phyloP scores from a whole-genome alignment of 2,888 invertebrate species.

The Plagodis dolabraria region DNA sequence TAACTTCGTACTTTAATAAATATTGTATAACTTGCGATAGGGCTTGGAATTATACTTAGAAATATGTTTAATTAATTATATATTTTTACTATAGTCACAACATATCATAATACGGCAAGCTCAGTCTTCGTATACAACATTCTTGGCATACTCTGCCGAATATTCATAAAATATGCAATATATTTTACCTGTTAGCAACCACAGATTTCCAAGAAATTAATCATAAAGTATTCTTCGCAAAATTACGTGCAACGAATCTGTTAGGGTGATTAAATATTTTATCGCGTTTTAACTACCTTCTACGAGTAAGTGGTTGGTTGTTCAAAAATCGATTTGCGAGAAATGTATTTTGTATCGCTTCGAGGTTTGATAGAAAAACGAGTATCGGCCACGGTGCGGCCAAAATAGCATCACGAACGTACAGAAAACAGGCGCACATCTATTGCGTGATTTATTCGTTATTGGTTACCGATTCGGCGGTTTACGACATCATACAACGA shows the following conservation, averaged over 20 bases:
- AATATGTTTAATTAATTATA: too few relatives aligned
- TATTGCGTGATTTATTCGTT: constrained; percentile 76
- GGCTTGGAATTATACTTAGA: too few relatives aligned
- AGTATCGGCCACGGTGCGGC: constrained; percentile 53
- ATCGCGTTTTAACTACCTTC: constrained; percentile 32
- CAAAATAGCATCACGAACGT: constrained; percentile 77
- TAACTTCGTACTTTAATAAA: too few relatives aligned
- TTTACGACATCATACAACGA: constrained; percentile 62
- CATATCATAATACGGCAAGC: too few relatives aligned
- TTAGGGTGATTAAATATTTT: constrained; percentile 34
- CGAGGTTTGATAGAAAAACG: constrained; percentile 69
- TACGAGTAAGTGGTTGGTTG: constrained; percentile 22
- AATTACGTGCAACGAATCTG: constrained; percentile 14
- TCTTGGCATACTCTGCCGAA: constrained; percentile 6
- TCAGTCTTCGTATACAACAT: constrained; percentile 2
- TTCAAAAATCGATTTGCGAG: constrained; percentile 32
- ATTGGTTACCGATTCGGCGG: constrained; percentile 68
- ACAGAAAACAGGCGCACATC: constrained; percentile 80
- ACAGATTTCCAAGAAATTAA: constrained; percentile 9
- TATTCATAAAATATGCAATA: constrained; percentile 2
- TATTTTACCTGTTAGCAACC: constrained; percentile 13
- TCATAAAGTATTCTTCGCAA: constrained; percentile 20
- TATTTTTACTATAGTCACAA: too few relatives aligned
- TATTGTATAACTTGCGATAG: too few relatives aligned
- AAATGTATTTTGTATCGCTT: constrained; percentile 44